These are phyloP conservation scores for Andrena dorsata DNA, from an alignment of 2,888 invertebrate species.

Conservation along the genomic window DNA sequence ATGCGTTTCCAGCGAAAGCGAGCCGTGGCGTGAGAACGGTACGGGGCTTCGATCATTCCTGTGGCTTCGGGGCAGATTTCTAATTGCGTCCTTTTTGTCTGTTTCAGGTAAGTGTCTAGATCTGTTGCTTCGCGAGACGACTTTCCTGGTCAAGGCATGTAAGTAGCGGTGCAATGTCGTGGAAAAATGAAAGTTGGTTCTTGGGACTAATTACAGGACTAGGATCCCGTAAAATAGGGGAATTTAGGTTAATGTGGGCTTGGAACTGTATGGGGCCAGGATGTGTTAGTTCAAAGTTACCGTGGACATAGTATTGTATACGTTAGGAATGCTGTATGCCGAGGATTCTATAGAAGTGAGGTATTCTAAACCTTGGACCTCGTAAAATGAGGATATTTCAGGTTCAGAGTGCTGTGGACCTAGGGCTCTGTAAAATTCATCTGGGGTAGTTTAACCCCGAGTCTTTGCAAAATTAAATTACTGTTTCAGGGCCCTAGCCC, in stretches of 20 bases:
- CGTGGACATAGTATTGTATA: background rate
- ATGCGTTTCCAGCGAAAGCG: conserved; percentile 4
- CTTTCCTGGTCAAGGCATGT: background rate
- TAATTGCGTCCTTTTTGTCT: conserved; percentile 16
- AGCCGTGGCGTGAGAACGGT: background rate
- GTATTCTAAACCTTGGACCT: background rate
- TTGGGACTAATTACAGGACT: background rate
- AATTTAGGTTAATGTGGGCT: background rate
- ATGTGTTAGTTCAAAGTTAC: background rate
- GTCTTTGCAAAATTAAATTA: too few relatives aligned
- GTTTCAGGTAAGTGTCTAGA: conserved; percentile 47
- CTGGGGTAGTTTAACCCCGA: too few relatives aligned
- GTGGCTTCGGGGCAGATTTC: background rate
- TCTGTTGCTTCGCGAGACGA: background rate
- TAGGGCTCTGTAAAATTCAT: too few relatives aligned
- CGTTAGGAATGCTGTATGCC: background rate
- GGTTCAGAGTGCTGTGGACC: background rate
- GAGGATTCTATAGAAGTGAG: background rate
- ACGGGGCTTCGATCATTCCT: background rate
- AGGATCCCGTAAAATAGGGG: background rate
- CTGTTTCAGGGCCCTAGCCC: too few relatives aligned
- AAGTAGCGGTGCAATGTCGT: background rate
- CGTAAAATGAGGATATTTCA: background rate
- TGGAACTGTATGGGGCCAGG: background rate
- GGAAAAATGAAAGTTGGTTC: background rate